These are phyloP conservation scores for Gasterosteus aculeatus DNA, from an alignment of 2,113 vertebrate species.

Conservation along the genomic window DNA sequence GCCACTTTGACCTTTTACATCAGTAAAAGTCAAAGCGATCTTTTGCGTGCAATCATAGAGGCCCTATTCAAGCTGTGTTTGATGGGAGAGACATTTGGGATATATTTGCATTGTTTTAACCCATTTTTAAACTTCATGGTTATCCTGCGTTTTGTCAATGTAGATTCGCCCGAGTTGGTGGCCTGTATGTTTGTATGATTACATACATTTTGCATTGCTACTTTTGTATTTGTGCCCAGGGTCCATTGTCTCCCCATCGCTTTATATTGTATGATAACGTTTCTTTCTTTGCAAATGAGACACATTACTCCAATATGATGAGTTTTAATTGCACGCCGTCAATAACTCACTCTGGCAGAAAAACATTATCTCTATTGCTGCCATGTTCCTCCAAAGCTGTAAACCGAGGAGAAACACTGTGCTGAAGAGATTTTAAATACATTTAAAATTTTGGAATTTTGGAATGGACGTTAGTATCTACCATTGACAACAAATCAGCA, in stretches of 20 bases:
- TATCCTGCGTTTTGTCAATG: background rate
- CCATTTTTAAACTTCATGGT: background rate
- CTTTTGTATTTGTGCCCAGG: background rate
- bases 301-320: slow-evolving; percentile 10
- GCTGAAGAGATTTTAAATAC: background rate
- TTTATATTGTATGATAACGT: background rate
- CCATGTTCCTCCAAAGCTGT: too few species aligned
- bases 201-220: background rate
- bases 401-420: background rate
- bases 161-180: background rate
- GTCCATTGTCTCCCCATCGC: background rate
- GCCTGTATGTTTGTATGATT: background rate
- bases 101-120: background rate
- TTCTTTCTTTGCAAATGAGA: slow-evolving; percentile 5
- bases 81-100: background rate
- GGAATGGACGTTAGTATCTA: background rate
- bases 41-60: too few species aligned
- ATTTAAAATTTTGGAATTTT: too few species aligned
- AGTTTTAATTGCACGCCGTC: slow-evolving; percentile 19
- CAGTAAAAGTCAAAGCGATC: too few species aligned
- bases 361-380: background rate
- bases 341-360: background rate
- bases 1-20: too few species aligned
- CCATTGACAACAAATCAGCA: background rate
- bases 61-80: background rate